phyloP scores from a whole-genome alignment of 2,888 invertebrate genomes.

The Drosophila peninsularis region DNA sequence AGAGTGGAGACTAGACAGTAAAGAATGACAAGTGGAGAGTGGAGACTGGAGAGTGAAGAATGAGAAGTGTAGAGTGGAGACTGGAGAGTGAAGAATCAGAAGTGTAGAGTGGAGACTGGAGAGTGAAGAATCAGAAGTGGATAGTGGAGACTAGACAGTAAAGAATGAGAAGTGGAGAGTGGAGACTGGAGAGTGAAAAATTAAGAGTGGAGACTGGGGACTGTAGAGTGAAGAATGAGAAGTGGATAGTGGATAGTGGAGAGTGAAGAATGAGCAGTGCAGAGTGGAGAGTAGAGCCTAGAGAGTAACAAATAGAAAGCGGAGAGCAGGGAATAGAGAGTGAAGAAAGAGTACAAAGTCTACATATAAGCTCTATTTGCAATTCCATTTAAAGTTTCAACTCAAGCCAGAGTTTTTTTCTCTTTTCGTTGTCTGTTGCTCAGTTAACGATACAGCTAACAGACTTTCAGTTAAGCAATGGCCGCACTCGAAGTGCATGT shows the following conservation, averaged over 20 bases:
- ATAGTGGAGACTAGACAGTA: not conserved
- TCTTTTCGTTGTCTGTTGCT: not conserved
- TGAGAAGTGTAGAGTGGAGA: not conserved
- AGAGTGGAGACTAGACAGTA: not conserved
- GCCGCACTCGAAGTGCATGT: constrained; percentile 23
- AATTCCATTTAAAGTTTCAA: not conserved
- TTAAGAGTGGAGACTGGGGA: not conserved
- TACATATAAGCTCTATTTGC: not conserved
- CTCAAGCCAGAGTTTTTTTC: not conserved
- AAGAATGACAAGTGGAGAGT: not conserved
- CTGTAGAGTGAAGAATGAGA: not conserved
- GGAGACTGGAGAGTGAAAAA: not conserved
- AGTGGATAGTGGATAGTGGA: not conserved
- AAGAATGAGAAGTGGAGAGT: not conserved
- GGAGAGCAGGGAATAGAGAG: not conserved
- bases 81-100: not conserved
- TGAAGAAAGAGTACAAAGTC: too few species aligned
- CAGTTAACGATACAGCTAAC: not conserved
- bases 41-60: not conserved
- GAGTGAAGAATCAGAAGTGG: not conserved
- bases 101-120: not conserved
- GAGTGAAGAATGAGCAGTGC: not conserved
- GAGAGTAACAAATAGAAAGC: not conserved
- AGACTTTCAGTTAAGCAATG: constrained; percentile 1
- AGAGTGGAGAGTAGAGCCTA: not conserved